Conservation (phyloP, 2,888 invertebrate species). For the Cryptophagus acutangulus region DNA sequence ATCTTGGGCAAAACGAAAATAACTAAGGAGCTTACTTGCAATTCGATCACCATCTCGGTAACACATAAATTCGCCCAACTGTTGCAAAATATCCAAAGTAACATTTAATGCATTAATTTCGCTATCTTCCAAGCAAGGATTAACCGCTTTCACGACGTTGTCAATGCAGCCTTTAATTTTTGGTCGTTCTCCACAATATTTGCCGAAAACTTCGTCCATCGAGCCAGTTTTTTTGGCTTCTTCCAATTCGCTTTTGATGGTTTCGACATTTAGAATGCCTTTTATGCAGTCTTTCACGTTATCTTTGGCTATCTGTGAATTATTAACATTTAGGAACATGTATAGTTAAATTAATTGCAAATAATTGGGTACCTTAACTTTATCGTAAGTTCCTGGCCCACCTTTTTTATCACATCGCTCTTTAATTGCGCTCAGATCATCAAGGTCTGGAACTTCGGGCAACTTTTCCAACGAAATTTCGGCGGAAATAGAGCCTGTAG, state of each 20-base stretch:
- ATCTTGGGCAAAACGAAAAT: neutral
- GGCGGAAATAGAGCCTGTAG: constrained; percentile 9
- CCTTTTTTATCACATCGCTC: constrained; percentile 49
- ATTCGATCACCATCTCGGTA: constrained; percentile 55
- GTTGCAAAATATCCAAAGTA: constrained; percentile 48
- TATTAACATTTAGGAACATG: too few relatives aligned
- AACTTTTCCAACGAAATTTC: constrained; percentile 29
- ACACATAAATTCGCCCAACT: constrained; percentile 51
- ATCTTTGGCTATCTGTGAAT: constrained; percentile 27
- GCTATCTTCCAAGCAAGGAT: constrained; percentile 48
- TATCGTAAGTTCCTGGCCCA: constrained; percentile 43
- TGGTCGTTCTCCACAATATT: constrained; percentile 51
- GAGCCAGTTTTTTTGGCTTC: constrained; percentile 52
- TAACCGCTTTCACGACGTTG: constrained; percentile 45
- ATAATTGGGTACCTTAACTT: constrained; percentile 31
- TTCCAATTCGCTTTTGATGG: constrained; percentile 54
- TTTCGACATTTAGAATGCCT: constrained; percentile 54
- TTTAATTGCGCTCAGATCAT: constrained; percentile 42
- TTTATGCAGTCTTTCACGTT: constrained; percentile 55
- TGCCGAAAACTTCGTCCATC: constrained; percentile 53
- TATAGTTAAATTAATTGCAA: constrained; percentile 7
- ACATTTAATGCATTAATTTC: constrained; percentile 48
- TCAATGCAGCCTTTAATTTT: constrained; percentile 45
- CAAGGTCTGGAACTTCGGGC: constrained; percentile 36
- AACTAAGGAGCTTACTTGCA: constrained; percentile 50